These are phyloP conservation scores for Oxygymnocypris stewartii DNA, from an alignment of 2,113 vertebrate species.

Conservation along the genomic window DNA sequence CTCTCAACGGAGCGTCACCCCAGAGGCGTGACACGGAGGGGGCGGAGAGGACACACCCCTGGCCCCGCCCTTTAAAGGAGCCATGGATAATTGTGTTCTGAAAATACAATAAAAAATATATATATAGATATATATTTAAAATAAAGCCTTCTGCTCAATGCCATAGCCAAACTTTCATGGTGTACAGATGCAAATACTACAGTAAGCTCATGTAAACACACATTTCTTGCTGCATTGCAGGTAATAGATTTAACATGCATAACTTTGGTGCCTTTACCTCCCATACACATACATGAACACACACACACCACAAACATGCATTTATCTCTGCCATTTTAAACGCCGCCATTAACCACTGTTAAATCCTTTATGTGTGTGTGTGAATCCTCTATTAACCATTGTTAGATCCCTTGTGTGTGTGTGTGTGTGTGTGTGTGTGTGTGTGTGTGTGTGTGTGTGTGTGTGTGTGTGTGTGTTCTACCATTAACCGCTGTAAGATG, in stretches of 20 bases:
- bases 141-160: conserved; percentile 52
- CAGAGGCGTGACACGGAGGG: neutral
- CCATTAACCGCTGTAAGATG: neutral
- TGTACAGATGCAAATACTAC: neutral
- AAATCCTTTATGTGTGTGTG: neutral
- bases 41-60: neutral
- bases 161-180: conserved; percentile 4
- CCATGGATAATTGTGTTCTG: conserved; percentile 46
- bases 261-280: conserved; percentile 53
- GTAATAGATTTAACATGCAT: conserved; percentile 44
- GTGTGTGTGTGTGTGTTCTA: no score
- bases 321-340: conserved; percentile 3
- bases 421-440: conserved; percentile 10
- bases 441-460: no score
- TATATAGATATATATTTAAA: conserved; percentile 48
- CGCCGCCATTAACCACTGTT: conserved; percentile 16
- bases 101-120: conserved; percentile 50
- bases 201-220: conserved; percentile 4
- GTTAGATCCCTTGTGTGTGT: neutral
- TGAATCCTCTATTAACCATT: conserved; percentile 3
- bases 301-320: neutral
- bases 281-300: conserved; percentile 23
- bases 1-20: conserved; percentile 15
- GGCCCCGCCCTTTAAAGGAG: conserved; percentile 31
- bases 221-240: conserved; percentile 45